Conservation (phyloP, 2,888 invertebrate species). For the Agrotis clavis region DNA sequence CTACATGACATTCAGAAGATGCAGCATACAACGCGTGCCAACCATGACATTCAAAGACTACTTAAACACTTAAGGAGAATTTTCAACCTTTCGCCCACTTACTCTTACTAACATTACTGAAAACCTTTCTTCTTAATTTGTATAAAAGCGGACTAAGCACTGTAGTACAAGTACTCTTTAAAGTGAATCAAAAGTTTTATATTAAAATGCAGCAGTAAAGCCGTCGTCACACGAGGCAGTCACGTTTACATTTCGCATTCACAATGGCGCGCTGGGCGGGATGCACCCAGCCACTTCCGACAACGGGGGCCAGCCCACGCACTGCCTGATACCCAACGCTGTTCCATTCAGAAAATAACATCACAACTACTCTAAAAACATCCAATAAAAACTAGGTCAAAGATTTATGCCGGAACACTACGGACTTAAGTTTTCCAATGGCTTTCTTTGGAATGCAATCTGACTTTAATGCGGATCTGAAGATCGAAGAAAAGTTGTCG, state of each 20-base stretch:
- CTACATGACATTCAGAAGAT: constrained; percentile 31
- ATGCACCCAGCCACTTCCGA: constrained; percentile 78
- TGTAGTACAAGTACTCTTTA: constrained; percentile 31
- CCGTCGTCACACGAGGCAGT: constrained; percentile 70
- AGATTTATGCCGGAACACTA: constrained; percentile 24
- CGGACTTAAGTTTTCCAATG: constrained; percentile 23
- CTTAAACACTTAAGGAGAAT: constrained; percentile 13
- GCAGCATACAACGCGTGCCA: constrained; percentile 15
- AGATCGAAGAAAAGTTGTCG: constrained; percentile 20
- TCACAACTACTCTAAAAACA: constrained; percentile 35
- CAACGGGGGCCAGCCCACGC: constrained; percentile 69
- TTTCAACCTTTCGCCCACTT: constrained; percentile 25
- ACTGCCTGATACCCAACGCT: constrained; percentile 52
- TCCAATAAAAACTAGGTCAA: constrained; percentile 41
- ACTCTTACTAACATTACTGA: not conserved
- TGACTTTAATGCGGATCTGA: constrained; percentile 21
- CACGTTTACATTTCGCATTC: constrained; percentile 81
- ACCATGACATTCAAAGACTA: constrained; percentile 14
- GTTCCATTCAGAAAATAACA: constrained; percentile 43
- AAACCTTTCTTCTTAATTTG: constrained; percentile 28
- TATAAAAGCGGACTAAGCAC: constrained; percentile 9
- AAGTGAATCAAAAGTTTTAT: constrained; percentile 55
- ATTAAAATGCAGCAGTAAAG: constrained; percentile 72
- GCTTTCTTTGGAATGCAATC: constrained; percentile 36
- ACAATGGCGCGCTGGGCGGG: constrained; percentile 72